Conservation (phyloP, 2,797 vertebrate species). For the Gallinago stenura region DNA sequence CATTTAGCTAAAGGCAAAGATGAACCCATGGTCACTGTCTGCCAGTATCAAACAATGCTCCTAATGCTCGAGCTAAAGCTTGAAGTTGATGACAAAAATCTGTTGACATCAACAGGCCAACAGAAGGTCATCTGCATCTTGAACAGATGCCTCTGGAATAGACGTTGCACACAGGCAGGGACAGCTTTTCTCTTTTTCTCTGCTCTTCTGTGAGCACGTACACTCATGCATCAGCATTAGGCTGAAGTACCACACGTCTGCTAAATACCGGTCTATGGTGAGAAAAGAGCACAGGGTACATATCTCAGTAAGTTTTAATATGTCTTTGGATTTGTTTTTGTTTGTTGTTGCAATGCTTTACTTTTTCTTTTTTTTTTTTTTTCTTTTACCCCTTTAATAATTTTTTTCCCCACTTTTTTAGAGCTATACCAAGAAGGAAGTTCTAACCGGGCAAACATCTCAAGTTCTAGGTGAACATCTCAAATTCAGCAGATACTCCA, state of each 20-base stretch:
- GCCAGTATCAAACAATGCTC: not conserved
- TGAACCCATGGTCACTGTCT: not conserved
- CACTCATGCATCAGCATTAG: not conserved
- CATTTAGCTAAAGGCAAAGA: not conserved
- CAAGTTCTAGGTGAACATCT: not conserved
- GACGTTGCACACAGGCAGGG: not conserved
- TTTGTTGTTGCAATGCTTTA: not conserved
- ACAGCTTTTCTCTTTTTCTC: not conserved
- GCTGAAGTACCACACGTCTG: accelerated
- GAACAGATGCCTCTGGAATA: not conserved
- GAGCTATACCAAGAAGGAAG: not conserved
- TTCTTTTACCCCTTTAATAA: not conserved
- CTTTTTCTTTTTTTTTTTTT: not conserved
- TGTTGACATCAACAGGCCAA: not conserved
- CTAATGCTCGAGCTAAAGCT: not conserved
- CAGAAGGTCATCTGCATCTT: not conserved
- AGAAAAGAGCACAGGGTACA: accelerated
- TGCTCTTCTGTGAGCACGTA: not conserved
- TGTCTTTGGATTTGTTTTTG: not conserved
- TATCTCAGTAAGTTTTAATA: not conserved
- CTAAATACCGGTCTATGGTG: not conserved
- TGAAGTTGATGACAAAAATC: not conserved
- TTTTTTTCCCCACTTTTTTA: not conserved
- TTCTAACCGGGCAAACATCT: not conserved
- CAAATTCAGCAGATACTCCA: not conserved